Base-by-base conservation (phyloP, 2,888 invertebrate genomes). In the Netelia fuscicornis region DNA sequence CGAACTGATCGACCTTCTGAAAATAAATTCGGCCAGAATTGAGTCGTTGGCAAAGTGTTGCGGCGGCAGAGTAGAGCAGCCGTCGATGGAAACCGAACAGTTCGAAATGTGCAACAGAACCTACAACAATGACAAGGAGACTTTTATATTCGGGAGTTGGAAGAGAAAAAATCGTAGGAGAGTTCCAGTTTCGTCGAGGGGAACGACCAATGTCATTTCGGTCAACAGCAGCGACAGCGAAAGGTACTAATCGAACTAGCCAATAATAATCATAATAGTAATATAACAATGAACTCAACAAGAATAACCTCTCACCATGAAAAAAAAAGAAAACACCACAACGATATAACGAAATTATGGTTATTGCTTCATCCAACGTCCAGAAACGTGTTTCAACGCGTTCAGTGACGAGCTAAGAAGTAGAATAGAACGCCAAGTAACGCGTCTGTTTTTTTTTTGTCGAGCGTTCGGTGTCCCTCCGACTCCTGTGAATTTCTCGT, bases 1-100 rank as follows among this genome's bases (percentile, higher is more conserved):
- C 81, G 81, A 85, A 65, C 58, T 44, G 70, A 79, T 79, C 79
- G 79, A 83, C 72, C 79, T 82, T 83, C 72, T 77, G 85, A 83
- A 85, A 85, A 85, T 85, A 82, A 83, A 85, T 83, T 80, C 80
- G 48, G 42, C 17, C 85, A 83, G 82, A 80, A 85, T 85, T 83
- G 58, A 76, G 76, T 83, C 83, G 67, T 77, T 76, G 76, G 76
- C 72, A 13, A 80, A 83, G 80, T 83, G 85, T 77, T 85, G 85
- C 79, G 67, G 83, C 85, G 71, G 79, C 82, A 17, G 79, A 48
- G 44, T 25, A 30, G 65, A 54, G 30, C 78, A 60, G 82, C 82
- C 71, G 70, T 68, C 79, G 79, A 85, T 85, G 83, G 85, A 82
- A 54, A 74, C 37, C 37, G 80, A 83, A 60, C 75, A 71, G 30